Base-by-base conservation (phyloP, 2,797 vertebrate species). In the Scomberomorus guttatus region DNA sequence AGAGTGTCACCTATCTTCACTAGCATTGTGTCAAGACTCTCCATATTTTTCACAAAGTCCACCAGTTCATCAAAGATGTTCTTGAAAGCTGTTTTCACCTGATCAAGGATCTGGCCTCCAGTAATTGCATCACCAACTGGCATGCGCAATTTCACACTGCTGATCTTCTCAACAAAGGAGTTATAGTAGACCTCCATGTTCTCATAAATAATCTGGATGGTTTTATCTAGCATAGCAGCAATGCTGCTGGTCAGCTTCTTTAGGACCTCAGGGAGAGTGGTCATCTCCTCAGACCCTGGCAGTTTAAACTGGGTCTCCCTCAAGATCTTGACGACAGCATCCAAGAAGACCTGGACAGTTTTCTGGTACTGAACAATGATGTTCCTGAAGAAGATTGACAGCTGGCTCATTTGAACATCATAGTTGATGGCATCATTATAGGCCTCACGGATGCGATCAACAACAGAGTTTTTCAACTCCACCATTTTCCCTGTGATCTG, bases 261-360 rank as follows among this genome's bases (percentile, higher is more conserved):
- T 22, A 90, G 93, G 58, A 96, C 87, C 79, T 96, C 93, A 80
- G 95, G 94, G 27, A 90, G 86, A 7, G 94, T 96, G 57, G 95
- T 96, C 37, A 84, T 87, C 27, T 91, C 81, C 3, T 89, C 82
- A 61, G 94, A 85, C 3, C 95, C 95, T 69, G 96, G 96, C n/a
- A 97, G 72, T 72, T 94, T 93, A 81, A 97, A 95, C 85, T 86
- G 92, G 42, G 94, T 96, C 65, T 92, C 93, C 75, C 94, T 96
- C 70, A 98, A 84, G 80, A 96, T 93, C 70, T 92, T 90, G 55
- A 95, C 86, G n/a, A 88, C 77, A 22, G 95, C 94, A 79, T 96
- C 95, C 79, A 96, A 83, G 5, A 96, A 37, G 1, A 55, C 85
- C 58, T 93, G 95, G 64, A 89, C 60, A 39, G 70, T 79, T 68